Percentiles rank a stretch among this genome's conserved stretches.
phyloP scores from a whole-genome alignment of 2,797 vertebrate genomes.

The Semaprochilodus insignis region DNA sequence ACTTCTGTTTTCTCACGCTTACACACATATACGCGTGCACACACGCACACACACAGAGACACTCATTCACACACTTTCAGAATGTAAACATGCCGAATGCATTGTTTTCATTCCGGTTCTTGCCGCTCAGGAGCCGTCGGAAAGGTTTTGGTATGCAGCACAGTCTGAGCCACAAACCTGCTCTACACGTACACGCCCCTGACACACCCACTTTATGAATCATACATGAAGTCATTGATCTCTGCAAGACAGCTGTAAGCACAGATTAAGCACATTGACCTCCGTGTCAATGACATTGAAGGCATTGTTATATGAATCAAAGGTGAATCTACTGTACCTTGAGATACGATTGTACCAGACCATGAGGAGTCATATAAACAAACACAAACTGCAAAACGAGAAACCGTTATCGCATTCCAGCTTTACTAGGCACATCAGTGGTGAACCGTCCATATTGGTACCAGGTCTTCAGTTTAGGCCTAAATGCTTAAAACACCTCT shows the following conservation, averaged over 20 bases:
- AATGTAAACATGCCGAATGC: slow-evolving; percentile 39
- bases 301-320: neutral
- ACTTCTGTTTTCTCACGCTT: slow-evolving; percentile 16
- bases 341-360: neutral
- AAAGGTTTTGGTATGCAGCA: slow-evolving; percentile 4
- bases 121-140: slow-evolving; percentile 2
- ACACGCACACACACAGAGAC: slow-evolving; percentile 13
- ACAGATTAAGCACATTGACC: neutral
- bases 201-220: slow-evolving; percentile 1
- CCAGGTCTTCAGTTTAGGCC: no score
- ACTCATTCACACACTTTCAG: slow-evolving; percentile 17
- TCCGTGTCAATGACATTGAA: neutral
- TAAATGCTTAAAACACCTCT: no score
- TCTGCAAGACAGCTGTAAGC: neutral
- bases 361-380: neutral
- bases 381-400: neutral
- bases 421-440: neutral
- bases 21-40: slow-evolving; percentile 7
- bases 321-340: neutral
- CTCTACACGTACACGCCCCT: slow-evolving; percentile 17
- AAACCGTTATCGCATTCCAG: neutral
- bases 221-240: slow-evolving; percentile 30
- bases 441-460: no score
- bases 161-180: neutral
- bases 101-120: slow-evolving; percentile 5